phyloP scores from a whole-genome alignment of 2,113 vertebrate species.

The Engraulis encrasicolus region DNA sequence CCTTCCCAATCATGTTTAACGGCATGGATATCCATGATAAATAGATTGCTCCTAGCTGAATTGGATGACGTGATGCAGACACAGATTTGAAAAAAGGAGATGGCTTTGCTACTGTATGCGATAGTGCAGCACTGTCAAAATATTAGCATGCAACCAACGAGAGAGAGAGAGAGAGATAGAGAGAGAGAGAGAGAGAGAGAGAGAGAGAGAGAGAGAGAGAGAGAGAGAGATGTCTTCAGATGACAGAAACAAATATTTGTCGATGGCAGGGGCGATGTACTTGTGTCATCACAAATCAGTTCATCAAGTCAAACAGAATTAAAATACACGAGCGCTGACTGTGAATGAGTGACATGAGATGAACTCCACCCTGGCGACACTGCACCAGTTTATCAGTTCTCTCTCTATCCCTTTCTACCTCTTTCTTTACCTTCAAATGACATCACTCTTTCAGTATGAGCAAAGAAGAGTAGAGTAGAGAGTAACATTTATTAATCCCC shows the following conservation, averaged over 20 bases:
- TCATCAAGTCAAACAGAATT: not conserved
- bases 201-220: not conserved
- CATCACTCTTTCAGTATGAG: too few relatives aligned
- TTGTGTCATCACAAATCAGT: not conserved
- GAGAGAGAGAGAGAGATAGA: not conserved
- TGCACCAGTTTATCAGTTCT: too few relatives aligned
- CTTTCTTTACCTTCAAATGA: too few relatives aligned
- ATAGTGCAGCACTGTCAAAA: slow-evolving; percentile 80
- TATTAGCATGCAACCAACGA: slow-evolving; percentile 53
- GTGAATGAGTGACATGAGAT: not conserved
- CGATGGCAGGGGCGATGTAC: not conserved
- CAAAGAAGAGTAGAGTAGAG: too few relatives aligned
- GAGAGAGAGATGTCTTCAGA: not conserved
- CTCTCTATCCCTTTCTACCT: too few relatives aligned
- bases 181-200: not conserved
- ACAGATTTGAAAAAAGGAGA: slow-evolving; percentile 59
- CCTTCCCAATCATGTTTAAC: slow-evolving; percentile 82
- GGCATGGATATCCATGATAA: slow-evolving; percentile 79
- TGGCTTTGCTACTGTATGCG: slow-evolving; percentile 68
- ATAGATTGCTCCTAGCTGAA: slow-evolving; percentile 85
- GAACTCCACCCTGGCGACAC: not conserved
- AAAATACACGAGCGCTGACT: not conserved
- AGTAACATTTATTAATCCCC: too few relatives aligned
- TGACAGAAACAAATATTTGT: not conserved
- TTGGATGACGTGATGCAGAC: slow-evolving; percentile 79